phyloP scores from a whole-genome alignment of 2,888 invertebrate species.

The Meiosimyza platycephala region DNA sequence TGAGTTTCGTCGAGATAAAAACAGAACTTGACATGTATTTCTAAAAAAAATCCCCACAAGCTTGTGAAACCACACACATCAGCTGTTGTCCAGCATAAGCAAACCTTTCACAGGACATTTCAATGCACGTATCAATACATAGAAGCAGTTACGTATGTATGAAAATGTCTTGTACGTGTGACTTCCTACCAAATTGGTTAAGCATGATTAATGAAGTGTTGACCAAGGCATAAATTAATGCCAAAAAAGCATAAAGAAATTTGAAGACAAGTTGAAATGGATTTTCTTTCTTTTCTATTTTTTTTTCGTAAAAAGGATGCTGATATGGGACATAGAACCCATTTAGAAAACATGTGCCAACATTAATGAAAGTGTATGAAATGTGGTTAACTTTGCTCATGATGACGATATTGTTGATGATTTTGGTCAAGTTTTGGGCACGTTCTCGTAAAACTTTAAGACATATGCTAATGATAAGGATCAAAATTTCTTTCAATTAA shows the following conservation, averaged over 20 bases:
- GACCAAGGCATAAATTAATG: slow-evolving; percentile 60
- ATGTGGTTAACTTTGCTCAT: background rate
- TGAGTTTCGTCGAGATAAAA: background rate
- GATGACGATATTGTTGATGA: too few relatives aligned
- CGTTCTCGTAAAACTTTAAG: too few relatives aligned
- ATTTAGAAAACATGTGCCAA: slow-evolving; percentile 46
- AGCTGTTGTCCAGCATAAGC: background rate
- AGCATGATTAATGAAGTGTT: slow-evolving; percentile 65
- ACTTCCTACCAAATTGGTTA: slow-evolving; percentile 11
- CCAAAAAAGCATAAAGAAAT: slow-evolving; percentile 35
- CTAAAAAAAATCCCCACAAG: background rate
- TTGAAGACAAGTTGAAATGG: slow-evolving; percentile 6
- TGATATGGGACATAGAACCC: slow-evolving; percentile 48
- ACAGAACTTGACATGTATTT: background rate
- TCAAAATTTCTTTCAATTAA: too few relatives aligned
- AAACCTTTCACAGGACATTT: background rate
- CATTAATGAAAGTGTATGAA: slow-evolving; percentile 35
- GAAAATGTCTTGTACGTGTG: too few relatives aligned
- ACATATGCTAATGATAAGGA: too few relatives aligned
- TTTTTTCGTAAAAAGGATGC: slow-evolving; percentile 39
- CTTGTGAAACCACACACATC: slow-evolving; percentile 16
- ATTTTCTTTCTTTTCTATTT: background rate
- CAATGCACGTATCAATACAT: too few relatives aligned
- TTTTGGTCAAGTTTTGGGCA: too few relatives aligned
- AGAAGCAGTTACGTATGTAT: too few relatives aligned